Percentiles rank a stretch among this genome's conserved stretches.
Evolutionary conservation across 2,888 invertebrate genomes (phyloP).

Genomic region (Elegia similella): DNA sequence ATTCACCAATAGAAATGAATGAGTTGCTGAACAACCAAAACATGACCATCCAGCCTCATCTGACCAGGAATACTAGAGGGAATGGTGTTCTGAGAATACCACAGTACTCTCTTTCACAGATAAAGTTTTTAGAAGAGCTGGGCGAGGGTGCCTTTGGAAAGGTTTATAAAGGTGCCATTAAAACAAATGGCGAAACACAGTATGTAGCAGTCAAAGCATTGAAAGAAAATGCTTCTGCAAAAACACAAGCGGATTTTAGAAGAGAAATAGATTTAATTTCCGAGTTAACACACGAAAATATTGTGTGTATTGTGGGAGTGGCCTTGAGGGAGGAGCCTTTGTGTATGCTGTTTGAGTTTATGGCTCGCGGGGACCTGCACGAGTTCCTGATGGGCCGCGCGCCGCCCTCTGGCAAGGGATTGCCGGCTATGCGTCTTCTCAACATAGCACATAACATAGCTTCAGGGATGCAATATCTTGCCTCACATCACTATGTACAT

Average conservation of each 20-base stretch:
- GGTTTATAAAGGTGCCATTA: conserved; percentile 96
- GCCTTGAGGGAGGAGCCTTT: conserved; percentile 93
- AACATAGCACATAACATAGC: conserved; percentile 94
- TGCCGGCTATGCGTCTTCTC: conserved; percentile 93
- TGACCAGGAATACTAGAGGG: conserved; percentile 71
- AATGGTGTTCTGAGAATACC: conserved; percentile 85
- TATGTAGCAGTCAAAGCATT: conserved; percentile 96
- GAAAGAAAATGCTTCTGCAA: conserved; percentile 95
- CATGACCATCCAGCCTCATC: conserved; percentile 68
- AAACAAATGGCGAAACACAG: conserved; percentile 84
- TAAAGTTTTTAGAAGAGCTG: conserved; percentile 93
- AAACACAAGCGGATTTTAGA: conserved; percentile 95
- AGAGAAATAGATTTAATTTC: conserved; percentile 97
- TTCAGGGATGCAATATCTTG: conserved; percentile 92
- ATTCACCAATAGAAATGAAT: conserved; percentile 92
- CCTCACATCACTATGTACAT: conserved; percentile 97
- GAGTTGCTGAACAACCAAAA: conserved; percentile 84
- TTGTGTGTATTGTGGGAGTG: conserved; percentile 96
- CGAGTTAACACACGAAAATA: conserved; percentile 96
- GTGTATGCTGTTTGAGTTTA: conserved; percentile 98
- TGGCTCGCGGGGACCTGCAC: conserved; percentile 98
- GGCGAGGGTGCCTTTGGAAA: conserved; percentile 99
- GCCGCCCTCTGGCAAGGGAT: conserved; percentile 89
- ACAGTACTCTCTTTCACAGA: conserved; percentile 92
- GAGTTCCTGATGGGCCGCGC: conserved; percentile 96